Evolutionary conservation across 2,888 invertebrate genomes (phyloP).

Genomic region (Vannuccia rotundouncinata): DNA sequence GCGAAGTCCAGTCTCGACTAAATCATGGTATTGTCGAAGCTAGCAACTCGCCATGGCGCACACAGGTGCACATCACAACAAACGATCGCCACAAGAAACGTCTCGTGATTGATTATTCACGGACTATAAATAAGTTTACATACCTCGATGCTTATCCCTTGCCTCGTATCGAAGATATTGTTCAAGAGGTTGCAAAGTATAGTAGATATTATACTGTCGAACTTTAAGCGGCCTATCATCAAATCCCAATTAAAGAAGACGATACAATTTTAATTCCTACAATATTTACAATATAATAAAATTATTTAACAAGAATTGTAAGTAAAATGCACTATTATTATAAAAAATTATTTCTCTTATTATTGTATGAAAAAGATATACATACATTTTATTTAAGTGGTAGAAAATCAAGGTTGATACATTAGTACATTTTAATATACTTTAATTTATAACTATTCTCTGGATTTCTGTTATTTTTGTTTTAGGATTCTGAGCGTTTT

Average conservation of each 20-base stretch:
- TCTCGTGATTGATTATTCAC: conserved; percentile 35
- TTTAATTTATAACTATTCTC: too few species aligned
- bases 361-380: too few species aligned
- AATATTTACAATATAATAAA: too few species aligned
- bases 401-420: too few species aligned
- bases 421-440: too few species aligned
- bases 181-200: conserved; percentile 31
- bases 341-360: too few species aligned
- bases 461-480: too few species aligned
- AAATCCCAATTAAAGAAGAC: conserved; percentile 29
- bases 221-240: conserved; percentile 31
- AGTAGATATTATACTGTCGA: conserved; percentile 16
- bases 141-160: conserved; percentile 35
- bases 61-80: conserved; percentile 32
- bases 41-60: conserved; percentile 32
- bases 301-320: too few species aligned
- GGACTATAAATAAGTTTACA: conserved; percentile 35
- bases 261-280: conserved; percentile 31
- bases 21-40: conserved; percentile 34
- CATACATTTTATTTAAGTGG: too few species aligned
- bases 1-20: conserved; percentile 28
- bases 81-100: conserved; percentile 10
- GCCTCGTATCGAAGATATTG: conserved; percentile 37
- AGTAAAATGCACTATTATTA: too few species aligned
- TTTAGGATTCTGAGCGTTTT: too few species aligned